These are phyloP conservation scores for Ctenosaura bakeri DNA, from an alignment of 2,797 vertebrate genomes.

Conservation along the genomic window DNA sequence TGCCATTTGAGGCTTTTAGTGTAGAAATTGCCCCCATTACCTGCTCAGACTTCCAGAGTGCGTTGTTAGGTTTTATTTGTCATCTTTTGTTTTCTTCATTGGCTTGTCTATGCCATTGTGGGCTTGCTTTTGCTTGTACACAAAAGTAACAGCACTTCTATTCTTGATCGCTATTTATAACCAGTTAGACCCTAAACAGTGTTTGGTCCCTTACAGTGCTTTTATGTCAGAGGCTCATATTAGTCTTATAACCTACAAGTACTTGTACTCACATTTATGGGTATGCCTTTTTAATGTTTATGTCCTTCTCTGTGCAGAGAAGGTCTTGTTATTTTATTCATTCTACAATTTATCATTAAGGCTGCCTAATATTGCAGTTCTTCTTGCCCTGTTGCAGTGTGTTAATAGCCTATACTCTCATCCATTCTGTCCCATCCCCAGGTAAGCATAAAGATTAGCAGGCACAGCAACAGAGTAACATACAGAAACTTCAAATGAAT, in stretches of 20 bases:
- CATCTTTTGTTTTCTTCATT: background rate
- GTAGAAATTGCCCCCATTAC: background rate
- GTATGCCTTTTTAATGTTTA: background rate
- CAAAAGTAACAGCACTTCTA: background rate
- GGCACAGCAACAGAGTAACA: background rate
- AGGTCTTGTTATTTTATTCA: background rate
- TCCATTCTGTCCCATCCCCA: too few relatives aligned
- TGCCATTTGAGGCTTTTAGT: background rate
- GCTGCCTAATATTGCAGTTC: background rate
- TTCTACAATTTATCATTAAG: background rate
- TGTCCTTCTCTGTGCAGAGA: background rate
- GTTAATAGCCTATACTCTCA: background rate
- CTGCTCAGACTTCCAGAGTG: background rate
- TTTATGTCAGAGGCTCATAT: background rate
- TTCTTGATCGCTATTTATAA: background rate
- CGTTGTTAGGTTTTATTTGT: background rate
- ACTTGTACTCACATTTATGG: background rate
- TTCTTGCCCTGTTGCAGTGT: background rate
- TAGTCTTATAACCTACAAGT: background rate
- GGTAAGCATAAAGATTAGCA: background rate
- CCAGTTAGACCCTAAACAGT: background rate
- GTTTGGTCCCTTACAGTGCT: background rate
- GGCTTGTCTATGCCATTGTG: background rate
- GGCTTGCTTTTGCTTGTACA: background rate
- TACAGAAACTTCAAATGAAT: background rate